Base-by-base conservation (phyloP, 2,797 vertebrate species). In the Taenioides sp. region DNA sequence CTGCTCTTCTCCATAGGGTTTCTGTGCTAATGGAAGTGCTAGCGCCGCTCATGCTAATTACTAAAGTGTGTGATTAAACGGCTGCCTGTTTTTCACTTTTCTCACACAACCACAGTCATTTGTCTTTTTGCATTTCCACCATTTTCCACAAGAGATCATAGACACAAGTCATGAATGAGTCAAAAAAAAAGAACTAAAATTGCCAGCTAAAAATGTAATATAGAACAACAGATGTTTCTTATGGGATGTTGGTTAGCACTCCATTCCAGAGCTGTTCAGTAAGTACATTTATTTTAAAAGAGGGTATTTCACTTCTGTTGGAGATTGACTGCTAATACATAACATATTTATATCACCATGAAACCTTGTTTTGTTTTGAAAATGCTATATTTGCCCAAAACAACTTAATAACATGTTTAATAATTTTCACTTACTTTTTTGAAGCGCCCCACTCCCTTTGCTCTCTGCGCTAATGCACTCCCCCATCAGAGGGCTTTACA, bases 21-120 rank as follows among this genome's bases (percentile, higher is more conserved):
- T 70, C 47, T 70, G 2, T 47, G 50, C 60, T 74, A 75, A 75
- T 80, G 67, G 77, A 75, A 72, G 71, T 57, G 55, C 18, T 27
- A 37, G 5, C 70, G 60, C 71, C 61, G 65, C 70, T 65, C 43
- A 66, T 47, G 22, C 61, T 67, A 25, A 76, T 71, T 68, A 73
- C 70, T 71, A 66, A 57, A 73, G 58, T 62, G 73, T 67, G 73
- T 67, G 25, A 68, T 27, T 54, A 70, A 74, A 72, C 27, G 55
- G 7, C 58, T 71, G 57, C 22, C 23, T 2, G 17, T 52, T 52
- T 55, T 71, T 60, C 22, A 59, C 55, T 23, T 47, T 63, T n/a
- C 61, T 62, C 60, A 37, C 60, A 7, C 50, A 65, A 58, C 28
- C 34, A n/a, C 23, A n/a, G 43, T 67, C 34, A 68, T 71, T 64